These are phyloP conservation scores for Hydropsyche tenuis DNA, from an alignment of 1,140 invertebrate species.

Conservation along the genomic window DNA sequence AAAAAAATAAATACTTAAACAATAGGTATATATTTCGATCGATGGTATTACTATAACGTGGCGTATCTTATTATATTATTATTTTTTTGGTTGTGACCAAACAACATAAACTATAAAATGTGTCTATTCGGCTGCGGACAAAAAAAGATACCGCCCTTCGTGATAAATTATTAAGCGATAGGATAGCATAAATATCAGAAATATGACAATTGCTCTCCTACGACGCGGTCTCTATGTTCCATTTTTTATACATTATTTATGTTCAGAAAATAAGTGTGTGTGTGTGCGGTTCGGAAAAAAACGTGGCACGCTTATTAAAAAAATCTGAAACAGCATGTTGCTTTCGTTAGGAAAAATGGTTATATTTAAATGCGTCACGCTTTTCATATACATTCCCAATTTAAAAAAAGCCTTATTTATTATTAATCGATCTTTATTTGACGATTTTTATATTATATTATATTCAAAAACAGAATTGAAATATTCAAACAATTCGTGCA, in stretches of 20 bases:
- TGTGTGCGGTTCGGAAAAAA: slow-evolving; percentile 1
- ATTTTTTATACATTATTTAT: slow-evolving; percentile 39
- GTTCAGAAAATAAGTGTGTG: not conserved
- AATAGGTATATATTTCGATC: slow-evolving; percentile 33
- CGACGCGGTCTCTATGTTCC: slow-evolving; percentile 36
- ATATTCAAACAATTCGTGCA: too few species aligned
- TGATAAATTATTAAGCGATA: slow-evolving; percentile 48
- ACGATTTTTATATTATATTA: too few species aligned
- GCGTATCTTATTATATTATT: slow-evolving; percentile 19
- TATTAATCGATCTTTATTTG: not conserved
- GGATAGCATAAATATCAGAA: slow-evolving; percentile 44
- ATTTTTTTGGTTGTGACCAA: slow-evolving; percentile 23
- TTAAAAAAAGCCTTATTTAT: not conserved
- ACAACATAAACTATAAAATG: slow-evolving; percentile 45
- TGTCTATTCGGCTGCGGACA: slow-evolving; percentile 37
- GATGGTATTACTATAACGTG: too few species aligned
- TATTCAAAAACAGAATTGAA: too few species aligned
- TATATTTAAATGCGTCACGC: slow-evolving; percentile 33
- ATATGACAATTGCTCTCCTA: slow-evolving; percentile 45
- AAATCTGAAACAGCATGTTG: slow-evolving; percentile 43
- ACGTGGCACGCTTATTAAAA: slow-evolving; percentile 45
- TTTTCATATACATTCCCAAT: not conserved
- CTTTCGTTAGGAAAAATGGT: slow-evolving; percentile 30
- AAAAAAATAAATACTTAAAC: not conserved
- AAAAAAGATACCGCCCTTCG: slow-evolving; percentile 34